phyloP scores from a whole-genome alignment of 2,888 invertebrate genomes.

The Drosophila fulvimacula region DNA sequence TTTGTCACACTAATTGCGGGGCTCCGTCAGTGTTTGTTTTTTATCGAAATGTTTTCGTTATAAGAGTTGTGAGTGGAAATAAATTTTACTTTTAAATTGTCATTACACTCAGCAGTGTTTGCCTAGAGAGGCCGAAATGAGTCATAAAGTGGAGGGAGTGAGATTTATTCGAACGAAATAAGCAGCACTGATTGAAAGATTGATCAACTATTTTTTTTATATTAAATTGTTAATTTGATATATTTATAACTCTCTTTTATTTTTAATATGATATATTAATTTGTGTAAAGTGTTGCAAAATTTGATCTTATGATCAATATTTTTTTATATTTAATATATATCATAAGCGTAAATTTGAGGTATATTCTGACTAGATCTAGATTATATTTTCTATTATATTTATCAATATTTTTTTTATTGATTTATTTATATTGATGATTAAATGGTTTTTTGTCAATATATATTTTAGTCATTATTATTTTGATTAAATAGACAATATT shows the following conservation, averaged over 20 bases:
- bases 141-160: slow-evolving; percentile 1
- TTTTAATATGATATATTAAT: too few species aligned
- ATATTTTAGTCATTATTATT: not conserved
- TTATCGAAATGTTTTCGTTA: slow-evolving; percentile 26
- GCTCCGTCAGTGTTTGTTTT: slow-evolving; percentile 34
- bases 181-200: not conserved
- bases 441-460: not conserved
- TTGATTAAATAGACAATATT: slow-evolving; percentile 33
- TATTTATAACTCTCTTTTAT: not conserved
- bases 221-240: not conserved
- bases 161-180: not conserved
- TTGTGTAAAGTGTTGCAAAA: too few species aligned
- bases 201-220: not conserved
- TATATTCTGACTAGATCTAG: too few species aligned
- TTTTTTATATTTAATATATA: too few species aligned
- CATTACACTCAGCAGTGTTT: not conserved
- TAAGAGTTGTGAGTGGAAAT: slow-evolving; percentile 5
- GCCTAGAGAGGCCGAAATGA: not conserved
- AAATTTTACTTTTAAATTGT: slow-evolving; percentile 4
- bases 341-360: too few species aligned
- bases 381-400: too few species aligned
- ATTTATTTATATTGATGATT: not conserved
- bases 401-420: too few species aligned
- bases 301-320: too few species aligned
- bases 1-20: slow-evolving; percentile 59